Base-by-base conservation (phyloP, 1,140 invertebrate species). In the Diabrotica virgifera region DNA sequence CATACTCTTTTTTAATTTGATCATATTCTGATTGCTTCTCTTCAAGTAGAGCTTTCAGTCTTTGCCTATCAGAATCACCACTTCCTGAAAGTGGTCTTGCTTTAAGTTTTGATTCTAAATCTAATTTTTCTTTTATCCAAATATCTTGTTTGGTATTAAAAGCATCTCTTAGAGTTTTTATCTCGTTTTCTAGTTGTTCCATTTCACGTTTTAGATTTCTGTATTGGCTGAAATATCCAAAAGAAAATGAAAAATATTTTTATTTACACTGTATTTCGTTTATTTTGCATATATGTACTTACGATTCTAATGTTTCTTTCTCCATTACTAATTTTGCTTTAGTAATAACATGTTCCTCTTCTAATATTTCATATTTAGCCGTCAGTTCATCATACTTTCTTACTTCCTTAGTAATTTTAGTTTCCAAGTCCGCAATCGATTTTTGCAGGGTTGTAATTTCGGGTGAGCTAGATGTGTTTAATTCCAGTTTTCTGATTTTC, bases 381-480 rank as follows among this genome's bases (percentile, higher is more conserved):
- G 89, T 92, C 6, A 95, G 80, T 69, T 93, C 91, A 65, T 92
- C 88, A 76, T 90, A 90, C 68, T 91, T 88, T 64, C 89, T 85
- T 62, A 86, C 85, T 73, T 89, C 88, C 14, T 81, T 81, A 40
- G 82, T 82, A 38, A 93, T 69, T 50, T 86, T 83, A 68, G 84
- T 80, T 78, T 92, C 87, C 67, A 91, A 75, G 76, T 85, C 89
- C 90, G 75, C 54, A 66, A 89, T 85, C 73, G 82, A 84, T 56
- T 87, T 85, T 76, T 87, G 85, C 66, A 87, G 85, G 72, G 88
- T 82, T 71, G 87, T 88, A 51, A 89, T 74, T 70, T 89, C 86
- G 35, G 84, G 80, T 66, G 83, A 84, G 36, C 85, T 84, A 35
- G 84, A 84, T 55, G 84, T 82, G 53, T 76, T 82, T 66, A 85